A percentile compares a stretch with the other conserved stretches of the same genome.
Conservation (phyloP, 2,888 invertebrate genomes). For the Sepiola atlantica region DNA sequence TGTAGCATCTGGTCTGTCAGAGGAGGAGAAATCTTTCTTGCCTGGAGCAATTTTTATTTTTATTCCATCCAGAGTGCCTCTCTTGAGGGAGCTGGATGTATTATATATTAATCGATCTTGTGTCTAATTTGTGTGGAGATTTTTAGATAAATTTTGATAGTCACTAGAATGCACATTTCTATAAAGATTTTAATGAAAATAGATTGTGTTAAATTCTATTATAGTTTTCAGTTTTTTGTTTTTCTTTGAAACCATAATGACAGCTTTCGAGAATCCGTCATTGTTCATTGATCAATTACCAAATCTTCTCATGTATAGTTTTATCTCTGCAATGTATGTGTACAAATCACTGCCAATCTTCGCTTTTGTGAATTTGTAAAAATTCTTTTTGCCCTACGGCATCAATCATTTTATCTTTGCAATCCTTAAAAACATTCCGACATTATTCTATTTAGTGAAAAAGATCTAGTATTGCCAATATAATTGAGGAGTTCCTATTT, state of each 20-base stretch:
- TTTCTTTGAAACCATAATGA: background rate
- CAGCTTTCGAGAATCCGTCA: background rate
- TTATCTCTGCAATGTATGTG: background rate
- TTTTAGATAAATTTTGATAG: background rate
- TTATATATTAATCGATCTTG: no score
- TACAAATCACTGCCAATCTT: conserved; percentile 9
- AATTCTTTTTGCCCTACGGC: background rate
- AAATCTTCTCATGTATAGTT: background rate
- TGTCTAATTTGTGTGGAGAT: no score
- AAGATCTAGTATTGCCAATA: background rate
- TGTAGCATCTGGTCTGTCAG: no score
- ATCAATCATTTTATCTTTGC: background rate
- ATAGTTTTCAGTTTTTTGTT: background rate
- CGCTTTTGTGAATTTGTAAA: background rate
- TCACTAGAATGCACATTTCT: background rate
- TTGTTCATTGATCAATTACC: background rate
- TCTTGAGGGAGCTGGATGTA: no score
- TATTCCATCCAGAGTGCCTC: no score
- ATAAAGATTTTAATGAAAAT: background rate
- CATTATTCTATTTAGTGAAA: background rate
- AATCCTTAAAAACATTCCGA: background rate
- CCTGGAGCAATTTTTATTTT: no score
- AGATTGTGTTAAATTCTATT: background rate
- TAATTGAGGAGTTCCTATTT: background rate
- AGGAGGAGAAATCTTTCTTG: no score